These are phyloP conservation scores for Chironomus striatipennis DNA, from an alignment of 1,140 invertebrate species.

Conservation along the genomic window DNA sequence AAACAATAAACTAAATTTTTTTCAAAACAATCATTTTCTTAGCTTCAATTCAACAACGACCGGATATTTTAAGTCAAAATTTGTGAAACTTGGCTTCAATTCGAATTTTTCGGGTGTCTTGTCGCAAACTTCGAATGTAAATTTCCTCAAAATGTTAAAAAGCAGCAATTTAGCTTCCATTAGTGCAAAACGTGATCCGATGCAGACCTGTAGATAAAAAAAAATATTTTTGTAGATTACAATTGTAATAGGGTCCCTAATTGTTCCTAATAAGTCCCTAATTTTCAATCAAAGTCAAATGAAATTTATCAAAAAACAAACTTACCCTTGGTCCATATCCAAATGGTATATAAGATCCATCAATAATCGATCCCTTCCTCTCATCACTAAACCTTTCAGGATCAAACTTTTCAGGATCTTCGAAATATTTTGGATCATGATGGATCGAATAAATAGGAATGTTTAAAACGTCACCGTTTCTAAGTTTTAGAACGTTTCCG, in stretches of 20 bases:
- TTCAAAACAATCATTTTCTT: neutral
- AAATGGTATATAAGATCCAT: constrained; percentile 47
- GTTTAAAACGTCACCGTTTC: constrained; percentile 34
- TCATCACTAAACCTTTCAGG: constrained; percentile 51
- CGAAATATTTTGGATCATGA: constrained; percentile 45
- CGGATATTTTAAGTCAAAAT: neutral
- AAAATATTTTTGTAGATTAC: no score
- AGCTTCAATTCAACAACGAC: neutral
- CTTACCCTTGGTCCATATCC: constrained; percentile 45
- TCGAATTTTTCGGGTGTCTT: constrained; percentile 25
- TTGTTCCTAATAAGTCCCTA: no score
- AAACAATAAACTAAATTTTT: neutral
- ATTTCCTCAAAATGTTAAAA: constrained; percentile 31
- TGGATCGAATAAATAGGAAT: constrained; percentile 40
- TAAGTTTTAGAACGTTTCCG: constrained; percentile 30
- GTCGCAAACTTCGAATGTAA: constrained; percentile 28
- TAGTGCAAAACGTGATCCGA: constrained; percentile 44
- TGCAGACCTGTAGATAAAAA: constrained; percentile 41
- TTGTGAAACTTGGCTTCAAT: neutral
- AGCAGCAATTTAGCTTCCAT: constrained; percentile 39
- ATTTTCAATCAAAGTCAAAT: no score
- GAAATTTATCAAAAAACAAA: no score
- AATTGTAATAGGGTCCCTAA: neutral
- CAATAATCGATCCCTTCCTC: constrained; percentile 27
- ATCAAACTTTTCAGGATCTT: constrained; percentile 52